Percentiles rank a stretch among this genome's conserved stretches.
These are phyloP conservation scores for Globicephala melas DNA, from an alignment of 2,113 vertebrate genomes.

Conservation along the genomic window DNA sequence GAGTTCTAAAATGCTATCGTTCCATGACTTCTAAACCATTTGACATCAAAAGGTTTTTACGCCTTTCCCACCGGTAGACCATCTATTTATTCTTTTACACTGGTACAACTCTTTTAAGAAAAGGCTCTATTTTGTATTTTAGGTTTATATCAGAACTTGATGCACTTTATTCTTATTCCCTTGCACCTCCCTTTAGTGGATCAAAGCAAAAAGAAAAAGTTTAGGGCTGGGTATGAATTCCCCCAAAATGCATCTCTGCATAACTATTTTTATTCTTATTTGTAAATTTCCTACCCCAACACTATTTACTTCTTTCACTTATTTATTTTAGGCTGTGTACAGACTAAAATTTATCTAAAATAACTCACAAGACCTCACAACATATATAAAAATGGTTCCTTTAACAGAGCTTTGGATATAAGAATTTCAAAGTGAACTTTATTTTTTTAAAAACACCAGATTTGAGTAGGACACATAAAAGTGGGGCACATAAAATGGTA, in stretches of 20 bases:
- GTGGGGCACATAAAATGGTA: background rate
- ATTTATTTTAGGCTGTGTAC: background rate
- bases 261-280: background rate
- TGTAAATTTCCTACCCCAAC: background rate
- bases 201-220: background rate
- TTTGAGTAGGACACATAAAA: background rate
- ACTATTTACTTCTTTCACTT: background rate
- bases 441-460: background rate
- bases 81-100: background rate
- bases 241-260: background rate
- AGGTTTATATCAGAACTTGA: background rate
- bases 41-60: background rate
- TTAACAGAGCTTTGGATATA: background rate
- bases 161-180: background rate
- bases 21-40: background rate
- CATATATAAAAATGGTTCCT: background rate
- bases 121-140: background rate
- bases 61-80: background rate
- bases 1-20: background rate
- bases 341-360: background rate
- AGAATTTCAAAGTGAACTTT: background rate
- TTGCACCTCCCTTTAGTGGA: background rate
- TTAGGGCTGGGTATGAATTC: background rate
- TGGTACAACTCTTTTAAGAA: background rate
- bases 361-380: background rate